Conservation (phyloP, 2,797 vertebrate genomes). For the Melanotaenia parkinsoni region DNA sequence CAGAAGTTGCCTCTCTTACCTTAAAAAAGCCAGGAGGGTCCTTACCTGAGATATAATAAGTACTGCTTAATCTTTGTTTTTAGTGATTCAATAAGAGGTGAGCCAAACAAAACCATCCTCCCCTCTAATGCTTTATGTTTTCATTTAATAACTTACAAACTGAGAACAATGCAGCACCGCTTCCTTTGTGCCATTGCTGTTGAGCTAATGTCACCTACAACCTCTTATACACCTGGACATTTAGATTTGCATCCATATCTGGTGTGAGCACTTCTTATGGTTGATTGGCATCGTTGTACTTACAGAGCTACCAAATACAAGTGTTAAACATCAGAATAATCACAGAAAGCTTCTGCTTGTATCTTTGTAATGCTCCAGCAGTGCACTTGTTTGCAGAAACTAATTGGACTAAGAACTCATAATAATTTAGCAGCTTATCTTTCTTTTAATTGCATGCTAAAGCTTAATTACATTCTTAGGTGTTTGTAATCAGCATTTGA, state of each 20-base stretch:
- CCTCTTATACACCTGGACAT: slow-evolving; percentile 19
- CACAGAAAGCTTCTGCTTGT: slow-evolving; percentile 30
- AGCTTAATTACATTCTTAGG: slow-evolving; percentile 24
- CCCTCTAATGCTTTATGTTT: slow-evolving; percentile 23
- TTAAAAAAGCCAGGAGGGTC: slow-evolving; percentile 46
- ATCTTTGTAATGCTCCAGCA: slow-evolving; percentile 67
- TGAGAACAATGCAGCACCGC: slow-evolving; percentile 16
- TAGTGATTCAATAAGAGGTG: slow-evolving; percentile 42
- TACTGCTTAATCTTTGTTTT: slow-evolving; percentile 42
- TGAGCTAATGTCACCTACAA: slow-evolving; percentile 27
- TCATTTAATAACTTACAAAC: slow-evolving; percentile 12
- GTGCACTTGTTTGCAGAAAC: slow-evolving; percentile 40
- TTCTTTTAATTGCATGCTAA: slow-evolving; percentile 58
- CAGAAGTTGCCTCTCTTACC: slow-evolving; percentile 59
- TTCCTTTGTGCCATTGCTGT: slow-evolving; percentile 57
- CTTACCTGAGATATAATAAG: slow-evolving; percentile 34
- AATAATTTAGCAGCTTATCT: slow-evolving; percentile 29
- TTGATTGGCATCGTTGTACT: slow-evolving; percentile 9
- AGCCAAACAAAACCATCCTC: slow-evolving; percentile 34
- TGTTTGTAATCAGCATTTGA: slow-evolving; percentile 50
- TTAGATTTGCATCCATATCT: slow-evolving; percentile 6
- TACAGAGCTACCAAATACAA: slow-evolving; percentile 2
- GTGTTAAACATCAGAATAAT: slow-evolving; percentile 2
- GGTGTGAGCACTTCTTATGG: slow-evolving; percentile 2
- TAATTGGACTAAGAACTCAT: slow-evolving; percentile 21